Evolutionary conservation across 2,797 vertebrate genomes (phyloP).

Genomic region (Danio jaintianensis): DNA sequence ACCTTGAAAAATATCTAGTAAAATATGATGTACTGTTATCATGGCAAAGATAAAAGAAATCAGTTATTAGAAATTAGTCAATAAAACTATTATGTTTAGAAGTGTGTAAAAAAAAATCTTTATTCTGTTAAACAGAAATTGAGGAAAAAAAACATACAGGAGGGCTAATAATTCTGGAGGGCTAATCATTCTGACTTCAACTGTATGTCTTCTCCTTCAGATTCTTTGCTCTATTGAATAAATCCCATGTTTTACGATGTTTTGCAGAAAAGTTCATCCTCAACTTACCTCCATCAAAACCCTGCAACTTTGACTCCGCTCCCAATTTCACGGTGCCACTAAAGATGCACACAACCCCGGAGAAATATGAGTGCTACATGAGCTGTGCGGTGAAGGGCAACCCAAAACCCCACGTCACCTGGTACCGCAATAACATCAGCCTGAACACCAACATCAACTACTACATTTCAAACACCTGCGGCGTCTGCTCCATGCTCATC

Average conservation of each 20-base stretch:
- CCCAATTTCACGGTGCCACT: constrained; percentile 83
- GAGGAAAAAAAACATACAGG: too few relatives aligned
- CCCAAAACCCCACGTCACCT: constrained; percentile 82
- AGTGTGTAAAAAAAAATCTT: too few relatives aligned
- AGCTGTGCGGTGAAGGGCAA: constrained; percentile 86
- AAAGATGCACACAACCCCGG: constrained; percentile 79
- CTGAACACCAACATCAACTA: constrained; percentile 80
- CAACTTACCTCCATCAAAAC: constrained; percentile 63
- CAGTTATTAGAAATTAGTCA: too few relatives aligned
- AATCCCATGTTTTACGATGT: not conserved
- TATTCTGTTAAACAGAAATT: too few relatives aligned
- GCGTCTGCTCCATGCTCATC: constrained; percentile 88
- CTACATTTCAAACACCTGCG: constrained; percentile 84
- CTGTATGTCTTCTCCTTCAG: not conserved
- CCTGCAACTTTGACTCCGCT: constrained; percentile 72
- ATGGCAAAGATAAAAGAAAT: too few relatives aligned
- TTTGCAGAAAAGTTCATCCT: constrained; percentile 66
- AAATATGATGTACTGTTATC: too few relatives aligned
- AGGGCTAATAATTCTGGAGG: too few relatives aligned
- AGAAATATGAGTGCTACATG: constrained; percentile 87
- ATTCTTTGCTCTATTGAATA: not conserved
- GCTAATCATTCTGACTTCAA: too few relatives aligned
- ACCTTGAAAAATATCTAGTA: too few relatives aligned
- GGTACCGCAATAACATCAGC: constrained; percentile 85
- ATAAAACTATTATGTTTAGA: too few relatives aligned